Evolutionary conservation across 2,797 vertebrate genomes (phyloP).

Genomic region (Myotis pilosus): DNA sequence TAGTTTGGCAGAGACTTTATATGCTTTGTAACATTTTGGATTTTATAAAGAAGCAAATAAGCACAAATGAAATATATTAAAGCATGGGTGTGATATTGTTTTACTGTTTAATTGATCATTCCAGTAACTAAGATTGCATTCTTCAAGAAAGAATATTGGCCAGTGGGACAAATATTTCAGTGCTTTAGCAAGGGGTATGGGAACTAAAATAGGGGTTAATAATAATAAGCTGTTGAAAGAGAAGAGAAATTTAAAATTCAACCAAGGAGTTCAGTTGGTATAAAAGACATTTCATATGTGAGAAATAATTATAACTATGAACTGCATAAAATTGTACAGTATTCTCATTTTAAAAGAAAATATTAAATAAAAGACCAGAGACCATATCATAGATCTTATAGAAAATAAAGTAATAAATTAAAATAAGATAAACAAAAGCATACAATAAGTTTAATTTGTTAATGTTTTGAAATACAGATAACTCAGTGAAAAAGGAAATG

Average conservation of each 20-base stretch:
- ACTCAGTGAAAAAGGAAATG: neutral
- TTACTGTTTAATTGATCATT: neutral
- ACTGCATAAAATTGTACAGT: neutral
- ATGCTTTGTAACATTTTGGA: neutral
- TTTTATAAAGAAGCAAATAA: neutral
- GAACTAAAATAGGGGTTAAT: neutral
- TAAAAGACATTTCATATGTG: neutral
- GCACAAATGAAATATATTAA: neutral
- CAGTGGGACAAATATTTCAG: neutral
- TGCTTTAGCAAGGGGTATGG: neutral
- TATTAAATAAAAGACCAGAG: neutral
- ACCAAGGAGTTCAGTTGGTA: neutral
- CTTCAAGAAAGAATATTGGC: neutral
- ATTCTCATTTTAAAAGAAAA: constrained; percentile 45
- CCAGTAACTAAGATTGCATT: neutral
- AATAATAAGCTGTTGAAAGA: neutral
- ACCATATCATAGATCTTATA: neutral
- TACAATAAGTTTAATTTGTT: constrained; percentile 30
- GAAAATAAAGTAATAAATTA: constrained; percentile 44
- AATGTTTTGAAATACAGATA: neutral
- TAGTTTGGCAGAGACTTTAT: neutral
- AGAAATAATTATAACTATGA: neutral
- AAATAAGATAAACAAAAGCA: neutral
- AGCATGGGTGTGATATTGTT: neutral
- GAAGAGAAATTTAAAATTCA: neutral